These are phyloP conservation scores for Watersipora subatra DNA, from an alignment of 1,140 invertebrate species.

Conservation along the genomic window DNA sequence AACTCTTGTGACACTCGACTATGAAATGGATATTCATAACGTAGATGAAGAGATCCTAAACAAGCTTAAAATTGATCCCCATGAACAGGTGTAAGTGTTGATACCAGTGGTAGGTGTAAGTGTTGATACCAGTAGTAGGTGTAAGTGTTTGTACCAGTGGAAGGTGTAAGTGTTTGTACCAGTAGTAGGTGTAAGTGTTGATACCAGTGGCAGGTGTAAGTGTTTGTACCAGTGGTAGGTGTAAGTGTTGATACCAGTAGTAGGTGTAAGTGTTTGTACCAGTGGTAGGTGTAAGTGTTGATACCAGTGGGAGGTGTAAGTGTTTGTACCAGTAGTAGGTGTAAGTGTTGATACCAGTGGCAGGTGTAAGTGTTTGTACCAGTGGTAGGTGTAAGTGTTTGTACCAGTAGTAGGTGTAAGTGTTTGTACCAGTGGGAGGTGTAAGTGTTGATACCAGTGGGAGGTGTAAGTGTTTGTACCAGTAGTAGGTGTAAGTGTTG, in stretches of 20 bases:
- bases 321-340: no score
- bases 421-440: no score
- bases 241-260: not conserved
- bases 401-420: no score
- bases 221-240: not conserved
- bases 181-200: not conserved
- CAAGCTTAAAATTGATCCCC: not conserved
- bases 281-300: no score
- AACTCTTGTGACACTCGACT: slow-evolving; percentile 62
- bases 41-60: not conserved
- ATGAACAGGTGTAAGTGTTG: not conserved
- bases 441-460: no score
- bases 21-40: slow-evolving; percentile 50
- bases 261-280: no score
- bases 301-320: no score
- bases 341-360: no score
- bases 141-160: not conserved
- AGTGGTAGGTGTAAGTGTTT: no score
- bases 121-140: not conserved
- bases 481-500: no score
- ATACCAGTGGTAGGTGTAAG: not conserved
- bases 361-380: no score
- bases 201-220: not conserved
- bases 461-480: no score
- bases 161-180: not conserved